Evolutionary conservation across 2,113 vertebrate species (phyloP).

Genomic region (Plecotus auritus): DNA sequence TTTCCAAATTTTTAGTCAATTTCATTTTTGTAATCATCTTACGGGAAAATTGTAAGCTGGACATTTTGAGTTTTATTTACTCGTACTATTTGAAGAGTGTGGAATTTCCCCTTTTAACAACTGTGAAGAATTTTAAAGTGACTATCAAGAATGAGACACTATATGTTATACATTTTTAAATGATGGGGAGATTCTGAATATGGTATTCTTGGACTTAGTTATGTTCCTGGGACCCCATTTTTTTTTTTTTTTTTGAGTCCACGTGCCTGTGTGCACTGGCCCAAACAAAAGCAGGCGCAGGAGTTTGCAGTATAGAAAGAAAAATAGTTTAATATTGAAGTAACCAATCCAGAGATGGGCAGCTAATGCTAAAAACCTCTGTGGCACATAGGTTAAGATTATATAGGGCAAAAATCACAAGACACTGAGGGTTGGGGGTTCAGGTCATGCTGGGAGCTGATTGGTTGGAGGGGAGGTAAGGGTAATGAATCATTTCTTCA

Average conservation of each 20-base stretch:
- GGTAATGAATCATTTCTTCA: neutral
- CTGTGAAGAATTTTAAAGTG: constrained; percentile 6
- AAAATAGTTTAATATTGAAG: neutral
- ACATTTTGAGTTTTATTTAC: constrained; percentile 9
- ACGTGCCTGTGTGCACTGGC: neutral
- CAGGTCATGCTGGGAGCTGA: neutral
- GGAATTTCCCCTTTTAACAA: neutral
- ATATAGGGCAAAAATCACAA: neutral
- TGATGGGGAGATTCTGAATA: neutral
- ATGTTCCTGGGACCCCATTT: neutral
- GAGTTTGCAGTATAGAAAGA: neutral
- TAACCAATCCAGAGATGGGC: neutral
- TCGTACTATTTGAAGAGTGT: neutral
- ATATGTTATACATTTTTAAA: neutral
- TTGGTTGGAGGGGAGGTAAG: neutral
- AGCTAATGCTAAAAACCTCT: neutral
- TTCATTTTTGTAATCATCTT: constrained; percentile 23
- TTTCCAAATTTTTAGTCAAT: neutral
- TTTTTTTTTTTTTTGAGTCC: neutral
- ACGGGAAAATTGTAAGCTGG: neutral
- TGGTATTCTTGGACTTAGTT: neutral
- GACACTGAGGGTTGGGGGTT: neutral
- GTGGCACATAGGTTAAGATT: neutral
- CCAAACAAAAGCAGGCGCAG: neutral
- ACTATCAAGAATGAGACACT: neutral